Evolutionary conservation across 2,113 vertebrate species (phyloP).

Genomic region (Alosa alosa): DNA sequence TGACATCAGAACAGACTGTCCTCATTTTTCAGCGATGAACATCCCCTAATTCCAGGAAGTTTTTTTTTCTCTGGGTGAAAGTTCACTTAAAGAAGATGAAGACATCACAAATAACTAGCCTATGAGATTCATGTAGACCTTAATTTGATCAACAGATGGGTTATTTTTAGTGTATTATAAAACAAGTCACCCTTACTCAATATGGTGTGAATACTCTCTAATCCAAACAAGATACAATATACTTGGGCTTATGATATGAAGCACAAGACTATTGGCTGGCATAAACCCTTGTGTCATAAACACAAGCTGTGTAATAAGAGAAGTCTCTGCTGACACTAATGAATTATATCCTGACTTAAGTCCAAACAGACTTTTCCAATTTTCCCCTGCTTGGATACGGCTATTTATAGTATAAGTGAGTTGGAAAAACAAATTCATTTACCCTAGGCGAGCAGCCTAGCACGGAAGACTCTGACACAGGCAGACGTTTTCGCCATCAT

Average conservation of each 20-base stretch:
- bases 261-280: not conserved
- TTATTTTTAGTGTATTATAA: not conserved
- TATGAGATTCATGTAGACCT: not conserved
- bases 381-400: slow-evolving; percentile 9
- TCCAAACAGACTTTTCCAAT: slow-evolving; percentile 19
- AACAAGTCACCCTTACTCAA: not conserved
- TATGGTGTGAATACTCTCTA: not conserved
- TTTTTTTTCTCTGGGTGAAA: not conserved
- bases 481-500: not conserved
- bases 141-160: not conserved
- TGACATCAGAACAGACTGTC: not conserved
- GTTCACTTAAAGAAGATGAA: not conserved
- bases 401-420: slow-evolving; percentile 29
- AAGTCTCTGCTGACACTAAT: not conserved
- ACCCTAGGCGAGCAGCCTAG: not conserved
- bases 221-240: not conserved
- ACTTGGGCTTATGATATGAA: not conserved
- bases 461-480: not conserved
- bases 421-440: slow-evolving; percentile 11
- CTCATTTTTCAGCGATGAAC: not conserved
- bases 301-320: not conserved
- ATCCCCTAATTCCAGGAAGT: not conserved
- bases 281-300: not conserved
- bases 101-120: not conserved
- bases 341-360: not conserved